phyloP scores from a whole-genome alignment of 1,140 invertebrate species.

The Medauroidea extradentata region DNA sequence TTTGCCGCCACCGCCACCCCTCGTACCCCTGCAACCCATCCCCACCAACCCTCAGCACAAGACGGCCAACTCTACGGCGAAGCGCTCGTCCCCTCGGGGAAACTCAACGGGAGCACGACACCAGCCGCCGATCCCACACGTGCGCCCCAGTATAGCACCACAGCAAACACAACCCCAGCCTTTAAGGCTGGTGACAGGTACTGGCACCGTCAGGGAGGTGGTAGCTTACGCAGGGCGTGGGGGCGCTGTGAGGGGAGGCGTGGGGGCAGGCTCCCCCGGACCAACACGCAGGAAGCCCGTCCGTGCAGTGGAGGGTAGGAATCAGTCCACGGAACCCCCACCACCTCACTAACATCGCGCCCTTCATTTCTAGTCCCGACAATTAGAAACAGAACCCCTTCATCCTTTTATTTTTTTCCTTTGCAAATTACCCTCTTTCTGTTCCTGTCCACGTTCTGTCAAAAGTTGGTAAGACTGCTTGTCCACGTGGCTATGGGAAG shows the following conservation, averaged over 20 bases:
- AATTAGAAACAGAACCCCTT: conserved; percentile 9
- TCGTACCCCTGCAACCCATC: not conserved
- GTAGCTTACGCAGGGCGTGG: conserved; percentile 11
- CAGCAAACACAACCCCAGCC: not conserved
- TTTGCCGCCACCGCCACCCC: conserved; percentile 4
- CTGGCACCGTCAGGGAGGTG: conserved; percentile 19
- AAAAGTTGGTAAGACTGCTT: conserved; percentile 15
- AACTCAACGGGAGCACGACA: not conserved
- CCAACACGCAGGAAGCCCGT: conserved; percentile 24
- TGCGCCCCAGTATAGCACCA: not conserved
- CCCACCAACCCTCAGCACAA: not conserved
- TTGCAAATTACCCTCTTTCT: not conserved
- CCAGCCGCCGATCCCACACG: not conserved
- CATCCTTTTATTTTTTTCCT: conserved; percentile 9
- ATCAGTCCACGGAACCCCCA: conserved; percentile 28
- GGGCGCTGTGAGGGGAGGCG: conserved; percentile 4
- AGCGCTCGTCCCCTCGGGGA: not conserved
- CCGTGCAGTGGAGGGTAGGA: conserved; percentile 25
- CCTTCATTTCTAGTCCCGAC: conserved; percentile 15
- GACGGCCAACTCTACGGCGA: not conserved
- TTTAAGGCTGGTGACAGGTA: conserved; percentile 15
- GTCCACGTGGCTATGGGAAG: not conserved
- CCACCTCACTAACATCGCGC: conserved; percentile 26
- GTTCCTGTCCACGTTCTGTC: conserved; percentile 6
- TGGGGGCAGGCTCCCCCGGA: conserved; percentile 14